These are phyloP conservation scores for Salvator merianae DNA, from an alignment of 2,113 vertebrate genomes.

Conservation along the genomic window DNA sequence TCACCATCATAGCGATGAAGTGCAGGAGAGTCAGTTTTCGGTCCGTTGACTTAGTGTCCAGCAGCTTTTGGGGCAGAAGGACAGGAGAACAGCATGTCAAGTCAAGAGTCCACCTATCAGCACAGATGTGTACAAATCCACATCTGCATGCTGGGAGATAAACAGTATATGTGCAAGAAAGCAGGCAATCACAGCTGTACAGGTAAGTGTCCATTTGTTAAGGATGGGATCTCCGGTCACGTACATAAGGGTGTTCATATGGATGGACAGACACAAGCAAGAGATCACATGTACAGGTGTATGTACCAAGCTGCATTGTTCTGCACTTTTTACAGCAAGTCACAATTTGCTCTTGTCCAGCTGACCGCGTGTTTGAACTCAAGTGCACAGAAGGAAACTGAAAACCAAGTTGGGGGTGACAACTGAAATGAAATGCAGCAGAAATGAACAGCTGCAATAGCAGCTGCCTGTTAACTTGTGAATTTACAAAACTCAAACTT, in stretches of 20 bases:
- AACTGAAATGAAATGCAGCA: neutral
- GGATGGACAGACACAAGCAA: neutral
- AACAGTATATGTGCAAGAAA: neutral
- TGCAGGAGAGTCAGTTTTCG: conserved; percentile 94
- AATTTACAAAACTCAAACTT: too few relatives aligned
- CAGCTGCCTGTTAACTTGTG: too few relatives aligned
- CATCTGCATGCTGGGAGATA: neutral
- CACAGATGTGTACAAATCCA: neutral
- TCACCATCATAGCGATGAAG: conserved; percentile 92
- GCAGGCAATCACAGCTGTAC: neutral
- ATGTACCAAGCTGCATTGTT: neutral
- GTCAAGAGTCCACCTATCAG: neutral
- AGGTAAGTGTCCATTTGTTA: too few relatives aligned
- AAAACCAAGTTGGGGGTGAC: neutral
- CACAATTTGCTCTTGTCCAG: too few relatives aligned
- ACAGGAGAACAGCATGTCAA: neutral
- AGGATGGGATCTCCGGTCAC: too few relatives aligned
- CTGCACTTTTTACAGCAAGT: too few relatives aligned
- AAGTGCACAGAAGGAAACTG: neutral
- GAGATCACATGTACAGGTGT: too few relatives aligned
- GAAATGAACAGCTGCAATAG: neutral
- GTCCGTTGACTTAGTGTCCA: conserved; percentile 98
- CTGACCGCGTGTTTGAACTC: neutral
- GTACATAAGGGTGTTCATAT: neutral
- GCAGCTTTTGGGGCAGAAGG: conserved; percentile 74